phyloP scores from a whole-genome alignment of 1,140 invertebrate species.

The Myzus persicae region DNA sequence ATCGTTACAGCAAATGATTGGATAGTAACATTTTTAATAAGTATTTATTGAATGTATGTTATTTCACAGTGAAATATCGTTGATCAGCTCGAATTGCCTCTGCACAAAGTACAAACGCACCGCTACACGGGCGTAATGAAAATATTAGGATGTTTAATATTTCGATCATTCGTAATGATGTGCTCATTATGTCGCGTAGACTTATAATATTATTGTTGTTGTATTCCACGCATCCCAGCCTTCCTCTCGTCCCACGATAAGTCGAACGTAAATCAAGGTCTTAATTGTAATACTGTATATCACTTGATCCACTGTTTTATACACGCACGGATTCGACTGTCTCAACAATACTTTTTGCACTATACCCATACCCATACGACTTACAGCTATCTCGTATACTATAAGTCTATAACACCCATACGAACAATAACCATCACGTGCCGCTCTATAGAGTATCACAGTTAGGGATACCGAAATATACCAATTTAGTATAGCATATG shows the following conservation, averaged over 20 bases:
- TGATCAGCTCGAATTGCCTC: not conserved
- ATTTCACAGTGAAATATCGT: not conserved
- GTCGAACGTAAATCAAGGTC: slow-evolving; percentile 55
- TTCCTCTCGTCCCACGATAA: not conserved
- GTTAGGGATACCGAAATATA: not conserved
- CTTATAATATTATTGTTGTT: not conserved
- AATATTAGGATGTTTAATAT: not conserved
- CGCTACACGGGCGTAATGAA: not conserved
- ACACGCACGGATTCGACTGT: not conserved
- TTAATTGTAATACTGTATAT: slow-evolving; percentile 54
- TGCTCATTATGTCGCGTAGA: not conserved
- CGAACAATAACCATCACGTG: not conserved
- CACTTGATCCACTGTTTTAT: slow-evolving; percentile 50
- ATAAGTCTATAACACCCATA: not conserved
- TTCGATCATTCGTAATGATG: not conserved
- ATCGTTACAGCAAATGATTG: not conserved
- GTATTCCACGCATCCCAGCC: not conserved
- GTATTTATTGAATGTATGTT: not conserved
- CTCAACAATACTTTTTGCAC: not conserved
- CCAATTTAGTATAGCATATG: not conserved
- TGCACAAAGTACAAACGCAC: not conserved
- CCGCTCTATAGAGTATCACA: not conserved
- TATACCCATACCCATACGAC: not conserved
- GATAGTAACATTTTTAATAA: not conserved
- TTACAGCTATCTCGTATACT: not conserved